phyloP scores from a whole-genome alignment of 1,140 invertebrate species.

The Platyscapa corneri region DNA sequence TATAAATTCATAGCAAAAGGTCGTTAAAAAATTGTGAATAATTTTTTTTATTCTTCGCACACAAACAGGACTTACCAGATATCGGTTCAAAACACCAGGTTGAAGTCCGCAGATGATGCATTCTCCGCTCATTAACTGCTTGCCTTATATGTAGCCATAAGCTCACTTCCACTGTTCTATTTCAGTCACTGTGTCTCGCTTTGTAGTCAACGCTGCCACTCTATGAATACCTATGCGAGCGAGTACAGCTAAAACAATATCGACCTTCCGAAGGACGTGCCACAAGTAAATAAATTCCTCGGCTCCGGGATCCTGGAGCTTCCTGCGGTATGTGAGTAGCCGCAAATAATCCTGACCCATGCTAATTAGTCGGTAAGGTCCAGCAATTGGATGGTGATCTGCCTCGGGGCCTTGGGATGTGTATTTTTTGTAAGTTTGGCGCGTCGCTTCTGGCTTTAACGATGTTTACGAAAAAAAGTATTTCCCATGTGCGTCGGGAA shows the following conservation, averaged over 20 bases:
- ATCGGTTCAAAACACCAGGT: slow-evolving; percentile 13
- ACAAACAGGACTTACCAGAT: slow-evolving; percentile 12
- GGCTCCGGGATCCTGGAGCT: not conserved
- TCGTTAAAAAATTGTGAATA: slow-evolving; percentile 33
- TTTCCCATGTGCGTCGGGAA: not conserved
- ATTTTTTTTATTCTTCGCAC: not conserved
- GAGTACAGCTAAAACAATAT: not conserved
- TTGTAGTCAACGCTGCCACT: not conserved
- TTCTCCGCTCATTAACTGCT: not conserved
- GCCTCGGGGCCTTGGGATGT: slow-evolving; percentile 17
- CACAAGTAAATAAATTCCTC: slow-evolving; percentile 7
- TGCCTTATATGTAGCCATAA: not conserved
- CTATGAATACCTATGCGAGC: not conserved
- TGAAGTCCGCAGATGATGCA: slow-evolving; percentile 14
- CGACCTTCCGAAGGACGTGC: slow-evolving; percentile 40
- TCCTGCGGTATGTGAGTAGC: not conserved
- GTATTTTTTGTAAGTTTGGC: slow-evolving; percentile 33
- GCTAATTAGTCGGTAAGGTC: slow-evolving; percentile 38
- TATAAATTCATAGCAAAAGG: slow-evolving; percentile 38
- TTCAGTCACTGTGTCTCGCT: not conserved
- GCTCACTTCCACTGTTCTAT: slow-evolving; percentile 16
- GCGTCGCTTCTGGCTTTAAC: slow-evolving; percentile 5
- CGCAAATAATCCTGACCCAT: not conserved
- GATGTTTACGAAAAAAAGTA: slow-evolving; percentile 30
- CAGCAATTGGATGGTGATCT: slow-evolving; percentile 1